Conservation (phyloP, 2,888 invertebrate genomes). For the Catocala fraxini region DNA sequence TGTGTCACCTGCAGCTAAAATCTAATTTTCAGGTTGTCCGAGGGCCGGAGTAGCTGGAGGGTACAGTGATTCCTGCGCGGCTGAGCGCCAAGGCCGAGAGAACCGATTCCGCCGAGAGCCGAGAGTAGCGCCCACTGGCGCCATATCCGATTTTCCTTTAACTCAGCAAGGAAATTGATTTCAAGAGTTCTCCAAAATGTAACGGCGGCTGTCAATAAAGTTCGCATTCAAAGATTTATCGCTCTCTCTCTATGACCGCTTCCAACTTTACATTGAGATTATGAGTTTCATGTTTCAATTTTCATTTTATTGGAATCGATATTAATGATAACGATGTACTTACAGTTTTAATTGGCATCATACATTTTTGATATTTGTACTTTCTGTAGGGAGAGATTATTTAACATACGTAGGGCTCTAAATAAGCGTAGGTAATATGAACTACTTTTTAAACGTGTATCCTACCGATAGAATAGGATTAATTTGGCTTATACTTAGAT, state of each 20-base stretch:
- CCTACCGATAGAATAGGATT: too few relatives aligned
- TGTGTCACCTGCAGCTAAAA: slow-evolving; percentile 74
- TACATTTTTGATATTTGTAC: neutral
- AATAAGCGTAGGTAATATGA: too few relatives aligned
- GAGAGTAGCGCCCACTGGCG: slow-evolving; percentile 27
- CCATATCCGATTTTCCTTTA: slow-evolving; percentile 74
- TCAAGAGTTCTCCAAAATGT: slow-evolving; percentile 71
- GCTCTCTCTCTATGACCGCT: slow-evolving; percentile 55
- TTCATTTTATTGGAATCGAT: slow-evolving; percentile 31
- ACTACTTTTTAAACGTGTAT: too few relatives aligned
- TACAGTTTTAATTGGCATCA: neutral
- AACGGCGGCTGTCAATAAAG: slow-evolving; percentile 68
- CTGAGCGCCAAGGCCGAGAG: slow-evolving; percentile 39
- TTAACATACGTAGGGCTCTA: too few relatives aligned
- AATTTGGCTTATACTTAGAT: too few relatives aligned
- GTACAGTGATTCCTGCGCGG: slow-evolving; percentile 45
- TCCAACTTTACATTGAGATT: slow-evolving; percentile 52
- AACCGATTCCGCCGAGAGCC: slow-evolving; percentile 35
- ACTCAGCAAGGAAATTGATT: slow-evolving; percentile 79
- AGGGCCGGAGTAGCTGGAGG: slow-evolving; percentile 65
- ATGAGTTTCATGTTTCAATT: slow-evolving; percentile 49
- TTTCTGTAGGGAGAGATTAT: neutral
- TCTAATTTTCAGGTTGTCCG: slow-evolving; percentile 80
- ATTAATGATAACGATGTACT: slow-evolving; percentile 7
- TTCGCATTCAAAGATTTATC: slow-evolving; percentile 67